phyloP scores from a whole-genome alignment of 2,797 vertebrate genomes.

The Pagetopsis macropterus region DNA sequence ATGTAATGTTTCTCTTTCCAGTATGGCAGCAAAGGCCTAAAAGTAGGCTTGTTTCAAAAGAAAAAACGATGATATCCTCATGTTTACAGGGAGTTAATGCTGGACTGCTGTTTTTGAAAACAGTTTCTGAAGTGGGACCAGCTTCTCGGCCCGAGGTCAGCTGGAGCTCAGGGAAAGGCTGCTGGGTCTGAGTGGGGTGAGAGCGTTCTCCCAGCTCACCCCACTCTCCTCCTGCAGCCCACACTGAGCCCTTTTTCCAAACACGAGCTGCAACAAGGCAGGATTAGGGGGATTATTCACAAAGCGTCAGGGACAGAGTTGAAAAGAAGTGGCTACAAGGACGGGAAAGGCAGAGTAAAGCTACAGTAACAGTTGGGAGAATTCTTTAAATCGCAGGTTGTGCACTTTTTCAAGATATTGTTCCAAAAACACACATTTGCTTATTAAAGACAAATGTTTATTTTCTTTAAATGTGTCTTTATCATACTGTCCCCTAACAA shows the following conservation, averaged over 20 bases:
- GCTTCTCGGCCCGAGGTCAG: slow-evolving; percentile 26
- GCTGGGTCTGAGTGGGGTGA: slow-evolving; percentile 22
- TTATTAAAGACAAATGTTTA: not conserved
- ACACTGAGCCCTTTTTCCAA: slow-evolving; percentile 47
- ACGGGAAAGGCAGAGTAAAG: slow-evolving; percentile 5
- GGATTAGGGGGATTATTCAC: slow-evolving; percentile 70
- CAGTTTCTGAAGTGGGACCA: not conserved
- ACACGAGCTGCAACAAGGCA: slow-evolving; percentile 32
- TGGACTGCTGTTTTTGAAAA: slow-evolving; percentile 11
- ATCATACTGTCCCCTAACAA: not conserved
- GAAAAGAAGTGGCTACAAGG: slow-evolving; percentile 36
- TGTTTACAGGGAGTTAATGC: not conserved
- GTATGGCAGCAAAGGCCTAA: not conserved
- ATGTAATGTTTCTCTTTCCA: not conserved
- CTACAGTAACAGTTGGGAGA: slow-evolving; percentile 34
- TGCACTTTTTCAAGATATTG: not conserved
- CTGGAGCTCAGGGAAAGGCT: slow-evolving; percentile 18
- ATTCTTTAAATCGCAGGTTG: slow-evolving; percentile 15
- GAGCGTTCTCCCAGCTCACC: slow-evolving; percentile 11
- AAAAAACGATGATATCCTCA: not conserved
- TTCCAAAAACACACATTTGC: not conserved
- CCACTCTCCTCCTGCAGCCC: slow-evolving; percentile 10
- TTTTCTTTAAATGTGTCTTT: not conserved
- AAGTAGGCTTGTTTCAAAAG: not conserved
- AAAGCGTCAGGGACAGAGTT: slow-evolving; percentile 33